Evolutionary conservation across 2,797 vertebrate species (phyloP).

Genomic region (Pteronotus mesoamericanus): DNA sequence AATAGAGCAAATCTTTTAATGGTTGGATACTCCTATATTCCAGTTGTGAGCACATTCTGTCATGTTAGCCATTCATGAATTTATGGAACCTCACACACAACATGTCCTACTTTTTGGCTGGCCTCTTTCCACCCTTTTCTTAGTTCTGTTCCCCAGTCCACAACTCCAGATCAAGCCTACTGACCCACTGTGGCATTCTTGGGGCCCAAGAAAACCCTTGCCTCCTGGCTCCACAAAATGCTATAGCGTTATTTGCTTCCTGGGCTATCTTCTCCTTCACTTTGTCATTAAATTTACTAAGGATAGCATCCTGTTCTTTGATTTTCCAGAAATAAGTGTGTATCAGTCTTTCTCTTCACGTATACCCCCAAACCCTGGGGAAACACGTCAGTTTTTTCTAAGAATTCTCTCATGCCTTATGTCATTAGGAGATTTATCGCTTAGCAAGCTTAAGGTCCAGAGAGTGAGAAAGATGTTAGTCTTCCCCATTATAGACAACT

Average conservation of each 20-base stretch:
- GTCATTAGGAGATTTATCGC: neutral
- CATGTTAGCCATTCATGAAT: neutral
- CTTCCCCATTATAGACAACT: neutral
- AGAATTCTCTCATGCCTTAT: neutral
- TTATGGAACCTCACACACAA: neutral
- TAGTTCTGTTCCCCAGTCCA: neutral
- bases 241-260: neutral
- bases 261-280: neutral
- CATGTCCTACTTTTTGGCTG: neutral
- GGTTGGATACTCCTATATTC: neutral
- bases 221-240: neutral
- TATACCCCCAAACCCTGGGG: neutral
- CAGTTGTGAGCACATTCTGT: neutral
- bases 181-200: neutral
- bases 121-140: neutral
- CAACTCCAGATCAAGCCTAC: neutral
- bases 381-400: neutral
- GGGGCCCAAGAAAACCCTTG: neutral
- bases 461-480: neutral
- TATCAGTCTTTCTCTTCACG: neutral
- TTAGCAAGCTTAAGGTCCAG: neutral
- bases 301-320: neutral
- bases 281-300: neutral
- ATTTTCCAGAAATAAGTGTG: neutral
- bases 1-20: neutral